Evolutionary conservation across 1,140 invertebrate species (phyloP), one percentile per base, ranked within the genome.

Genomic region (Alviniconcha marisindica): DNA sequence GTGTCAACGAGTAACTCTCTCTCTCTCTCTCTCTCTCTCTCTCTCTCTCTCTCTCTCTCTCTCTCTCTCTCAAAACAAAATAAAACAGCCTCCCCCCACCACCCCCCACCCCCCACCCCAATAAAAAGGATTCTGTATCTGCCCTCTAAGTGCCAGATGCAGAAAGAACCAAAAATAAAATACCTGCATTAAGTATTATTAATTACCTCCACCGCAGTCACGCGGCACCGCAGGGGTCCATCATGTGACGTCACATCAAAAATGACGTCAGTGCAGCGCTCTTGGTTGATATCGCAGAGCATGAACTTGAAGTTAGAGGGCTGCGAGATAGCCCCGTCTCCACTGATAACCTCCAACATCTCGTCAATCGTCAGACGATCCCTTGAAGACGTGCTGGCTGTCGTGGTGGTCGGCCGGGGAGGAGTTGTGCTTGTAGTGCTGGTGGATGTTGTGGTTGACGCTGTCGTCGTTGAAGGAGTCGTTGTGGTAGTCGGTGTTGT

Each of bases 141-240:
- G n/a, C n/a, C n/a, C n/a, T n/a, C n/a, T n/a, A n/a, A n/a, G n/a
- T n/a, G n/a, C n/a, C n/a, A n/a, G n/a, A n/a, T n/a, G n/a, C n/a
- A n/a, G n/a, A n/a, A n/a, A n/a, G n/a, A n/a, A n/a, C n/a, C n/a
- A n/a, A n/a, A n/a, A n/a, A n/a, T n/a, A n/a, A n/a, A n/a, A n/a
- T n/a, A n/a, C n/a, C n/a, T n/a, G n/a, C n/a, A n/a, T n/a, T n/a
- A n/a, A n/a, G n/a, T n/a, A n/a, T n/a, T n/a, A n/a, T n/a, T n/a
- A n/a, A n/a, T n/a, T 56, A 84, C 83, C n/a, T 76, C 71, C 33
- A 84, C 79, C 10, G 73, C 71, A 12, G 73, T 81, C 33, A 84
- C 78, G 56, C 60, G 80, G 44, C 83, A 84, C 18, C 80, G 51
- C 36, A 84, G 40, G 2, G 78, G 54, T 7, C 40, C 21, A 7